These are phyloP conservation scores for Lutjanus argentimaculatus DNA, from an alignment of 2,797 vertebrate species.

Conservation along the genomic window DNA sequence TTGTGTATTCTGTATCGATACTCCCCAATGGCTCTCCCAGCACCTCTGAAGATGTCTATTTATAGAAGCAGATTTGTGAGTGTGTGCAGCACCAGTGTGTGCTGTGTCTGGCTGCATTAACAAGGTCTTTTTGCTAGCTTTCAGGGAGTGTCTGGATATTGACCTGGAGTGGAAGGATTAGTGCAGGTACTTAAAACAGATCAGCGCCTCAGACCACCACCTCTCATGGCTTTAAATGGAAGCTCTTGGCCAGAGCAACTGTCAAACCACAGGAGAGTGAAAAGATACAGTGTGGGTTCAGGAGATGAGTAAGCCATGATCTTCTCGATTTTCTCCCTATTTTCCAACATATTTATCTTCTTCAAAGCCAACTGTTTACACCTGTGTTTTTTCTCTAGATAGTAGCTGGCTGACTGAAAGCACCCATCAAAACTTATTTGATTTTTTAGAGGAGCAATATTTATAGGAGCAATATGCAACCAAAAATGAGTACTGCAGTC, in stretches of 20 bases:
- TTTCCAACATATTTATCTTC: neutral
- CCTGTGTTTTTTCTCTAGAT: neutral
- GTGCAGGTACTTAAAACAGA: constrained; percentile 60
- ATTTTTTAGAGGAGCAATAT: no score
- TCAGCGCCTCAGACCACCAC: constrained; percentile 43
- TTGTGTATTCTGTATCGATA: constrained; percentile 6
- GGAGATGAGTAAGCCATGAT: constrained; percentile 24
- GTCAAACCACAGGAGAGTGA: constrained; percentile 28
- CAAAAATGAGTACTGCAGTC: no score
- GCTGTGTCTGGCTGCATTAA: constrained; percentile 38
- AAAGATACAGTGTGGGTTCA: constrained; percentile 20
- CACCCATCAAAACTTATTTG: neutral
- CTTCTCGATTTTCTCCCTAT: neutral
- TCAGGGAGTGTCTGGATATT: constrained; percentile 50
- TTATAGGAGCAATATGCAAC: no score
- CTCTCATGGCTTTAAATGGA: constrained; percentile 48
- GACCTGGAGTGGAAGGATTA: constrained; percentile 67
- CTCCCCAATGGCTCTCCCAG: neutral
- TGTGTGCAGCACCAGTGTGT: constrained; percentile 23
- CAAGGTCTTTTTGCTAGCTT: constrained; percentile 43
- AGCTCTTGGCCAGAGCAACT: constrained; percentile 23
- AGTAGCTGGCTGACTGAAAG: neutral
- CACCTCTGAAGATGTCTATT: constrained; percentile 27
- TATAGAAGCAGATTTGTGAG: constrained; percentile 37
- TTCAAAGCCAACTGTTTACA: neutral